Evolutionary conservation across 2,888 invertebrate genomes (phyloP).

Genomic region (Oscheius onirici): DNA sequence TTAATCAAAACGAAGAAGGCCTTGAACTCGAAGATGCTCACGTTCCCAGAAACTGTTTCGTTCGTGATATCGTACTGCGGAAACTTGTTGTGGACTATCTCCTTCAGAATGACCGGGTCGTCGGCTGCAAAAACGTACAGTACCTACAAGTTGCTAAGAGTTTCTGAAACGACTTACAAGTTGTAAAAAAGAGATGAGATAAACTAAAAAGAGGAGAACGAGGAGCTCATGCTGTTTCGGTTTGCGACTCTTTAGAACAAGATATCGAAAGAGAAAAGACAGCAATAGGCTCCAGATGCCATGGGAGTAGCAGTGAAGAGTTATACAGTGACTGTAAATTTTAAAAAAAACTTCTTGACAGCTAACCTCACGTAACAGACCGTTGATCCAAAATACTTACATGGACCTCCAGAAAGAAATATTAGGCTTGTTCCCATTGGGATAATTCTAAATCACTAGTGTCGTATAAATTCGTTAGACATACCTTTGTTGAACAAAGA

Average conservation of each 20-base stretch:
- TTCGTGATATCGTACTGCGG: not conserved
- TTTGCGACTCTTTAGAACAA: not conserved
- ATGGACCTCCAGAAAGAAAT: not conserved
- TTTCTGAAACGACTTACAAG: not conserved
- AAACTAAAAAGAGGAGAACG: not conserved
- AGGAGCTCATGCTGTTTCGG: not conserved
- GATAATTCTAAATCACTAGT: not conserved
- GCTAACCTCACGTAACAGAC: not conserved
- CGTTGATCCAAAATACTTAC: not conserved
- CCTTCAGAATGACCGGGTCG: not conserved
- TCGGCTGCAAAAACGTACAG: not conserved
- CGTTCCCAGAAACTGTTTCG: not conserved
- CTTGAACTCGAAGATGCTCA: not conserved
- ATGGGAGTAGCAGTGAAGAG: slow-evolving; percentile 1
- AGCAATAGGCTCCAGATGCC: not conserved
- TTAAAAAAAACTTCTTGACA: not conserved
- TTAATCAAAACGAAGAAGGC: not conserved
- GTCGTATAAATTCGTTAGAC: not conserved
- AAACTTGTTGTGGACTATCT: not conserved
- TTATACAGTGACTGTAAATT: not conserved
- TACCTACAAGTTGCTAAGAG: not conserved
- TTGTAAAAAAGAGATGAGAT: not conserved
- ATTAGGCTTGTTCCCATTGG: not conserved
- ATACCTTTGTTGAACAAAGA: slow-evolving; percentile 6
- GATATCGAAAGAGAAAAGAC: not conserved